Evolutionary conservation across 2,797 vertebrate genomes (phyloP), one percentile per base, ranked within the genome.

Genomic region (Urocyon cinereoargenteus): DNA sequence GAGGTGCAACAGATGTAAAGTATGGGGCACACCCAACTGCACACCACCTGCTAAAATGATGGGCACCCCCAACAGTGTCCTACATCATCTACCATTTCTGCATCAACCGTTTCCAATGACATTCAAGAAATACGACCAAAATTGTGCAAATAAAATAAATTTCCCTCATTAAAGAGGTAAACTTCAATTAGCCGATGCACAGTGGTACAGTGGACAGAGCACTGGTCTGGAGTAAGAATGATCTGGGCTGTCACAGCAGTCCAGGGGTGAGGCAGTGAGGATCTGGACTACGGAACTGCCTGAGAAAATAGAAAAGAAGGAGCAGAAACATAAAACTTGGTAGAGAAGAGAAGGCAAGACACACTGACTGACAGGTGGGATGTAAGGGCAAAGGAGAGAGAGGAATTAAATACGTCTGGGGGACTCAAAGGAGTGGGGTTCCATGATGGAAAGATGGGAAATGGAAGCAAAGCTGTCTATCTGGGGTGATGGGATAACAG

Each of bases 91-190:
- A 4, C 10, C 36, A 77, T 15, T 77, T 81, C 81, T 96, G 81
- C 68, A 6, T 70, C 78, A 70, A 75, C 93, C 66, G 11, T 14
- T 34, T 61, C 78, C 10, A 21, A 64, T 28, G 59, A 61, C 64
- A 61, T n/a, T 5, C 10, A 51, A 94, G 91, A 94, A 94, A 84
- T 12, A 87, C 1, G 21, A 40, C 22, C 34, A 18, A 70, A 72
- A 77, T 21, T 31, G 40, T 24, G 79, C 34, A 90, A 59, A 77
- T 34, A 57, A 72, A 28, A 92, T 55, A 55, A 82, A 77, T 61
- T 3, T 53, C 53, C 19, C 57, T 70, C 81, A 94, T 57, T 66
- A 62, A 77, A 87, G 95, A 97, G 22, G 24, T 70, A 73, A 36
- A 13, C 15, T 2, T 82, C 61, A 16, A 45, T 62, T 51, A 59